Percentiles rank a stretch among this genome's conserved stretches.
Conservation (phyloP, 2,888 invertebrate species). For the Calameuta idolon region DNA sequence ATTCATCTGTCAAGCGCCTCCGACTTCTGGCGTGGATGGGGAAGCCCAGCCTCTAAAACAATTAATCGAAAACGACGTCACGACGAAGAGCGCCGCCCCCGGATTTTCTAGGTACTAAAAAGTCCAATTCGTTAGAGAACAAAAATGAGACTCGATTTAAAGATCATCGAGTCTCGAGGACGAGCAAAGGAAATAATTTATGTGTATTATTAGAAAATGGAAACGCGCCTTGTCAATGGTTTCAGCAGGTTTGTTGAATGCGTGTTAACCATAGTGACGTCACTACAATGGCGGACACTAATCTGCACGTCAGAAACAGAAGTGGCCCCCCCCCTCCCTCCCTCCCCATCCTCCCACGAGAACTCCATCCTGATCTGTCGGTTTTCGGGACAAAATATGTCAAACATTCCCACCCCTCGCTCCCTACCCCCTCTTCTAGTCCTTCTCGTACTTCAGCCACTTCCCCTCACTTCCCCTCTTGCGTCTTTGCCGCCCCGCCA, state of each 20-base stretch:
- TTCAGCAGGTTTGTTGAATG: conserved; percentile 52
- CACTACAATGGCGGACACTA: conserved; percentile 67
- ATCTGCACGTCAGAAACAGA: conserved; percentile 67
- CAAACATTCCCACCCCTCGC: conserved; percentile 49
- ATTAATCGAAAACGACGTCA: conserved; percentile 18
- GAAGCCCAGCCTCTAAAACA: conserved; percentile 30
- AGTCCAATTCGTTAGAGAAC: neutral
- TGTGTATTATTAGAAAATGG: neutral
- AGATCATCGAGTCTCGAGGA: neutral
- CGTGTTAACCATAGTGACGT: conserved; percentile 66
- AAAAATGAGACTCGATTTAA: neutral
- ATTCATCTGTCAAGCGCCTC: conserved; percentile 63
- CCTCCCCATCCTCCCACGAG: conserved; percentile 32
- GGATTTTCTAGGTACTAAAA: neutral
- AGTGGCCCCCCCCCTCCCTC: conserved; percentile 48
- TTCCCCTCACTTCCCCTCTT: neutral
- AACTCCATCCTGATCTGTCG: conserved; percentile 61
- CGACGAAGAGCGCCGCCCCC: neutral
- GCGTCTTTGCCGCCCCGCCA: neutral
- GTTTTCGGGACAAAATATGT: conserved; percentile 64
- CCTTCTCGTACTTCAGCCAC: neutral
- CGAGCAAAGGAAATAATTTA: neutral
- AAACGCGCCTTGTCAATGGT: conserved; percentile 24
- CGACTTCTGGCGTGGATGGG: conserved; percentile 32
- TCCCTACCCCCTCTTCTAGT: conserved; percentile 22